Evolutionary conservation across 2,888 invertebrate genomes (phyloP), one percentile per base, ranked within the genome.

Genomic region (Drosophila rubida): DNA sequence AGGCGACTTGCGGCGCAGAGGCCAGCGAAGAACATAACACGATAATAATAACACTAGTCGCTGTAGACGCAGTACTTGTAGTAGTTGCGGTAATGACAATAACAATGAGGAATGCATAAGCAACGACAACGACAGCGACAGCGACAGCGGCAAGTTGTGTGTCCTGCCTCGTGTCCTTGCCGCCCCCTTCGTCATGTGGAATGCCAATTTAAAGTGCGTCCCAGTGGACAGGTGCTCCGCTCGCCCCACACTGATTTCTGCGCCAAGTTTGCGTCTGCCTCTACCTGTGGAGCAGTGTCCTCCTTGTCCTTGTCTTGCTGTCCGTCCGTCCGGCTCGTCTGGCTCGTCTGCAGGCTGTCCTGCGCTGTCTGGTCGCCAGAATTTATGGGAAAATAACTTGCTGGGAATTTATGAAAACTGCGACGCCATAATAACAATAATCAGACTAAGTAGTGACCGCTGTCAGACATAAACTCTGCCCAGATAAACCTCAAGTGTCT

Each of bases 381-480:
- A 85, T 85, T 85, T 83, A 88, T 85, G 87, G 80, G 80, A 88
- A 85, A 86, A 85, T 85, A 85, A 88, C 84, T 85, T 88, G 87
- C 76, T 86, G 88, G 84, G 78, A 85, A 85, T 85, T 85, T 88
- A 88, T 85, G 88, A 86, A 86, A 87, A 86, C 83, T 77, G 83
- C 83, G 88, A 83, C 88, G 88, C 88, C 87, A 87, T 82, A 82
- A 82, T 85, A 82, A 82, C 87, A 87, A 82, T 83, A 86, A 88
- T 88, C 86, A 86, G 86, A 88, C 83, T 88, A 87, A 83, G 83
- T 83, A 87, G 88, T 87, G 88, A 82, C 82, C 88, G 88, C 80
- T 81, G 88, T 72, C 82, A 69, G 85, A 87, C 82, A 82, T 82
- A 85, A 82, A 82, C 87, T 82, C 66, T 72, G 82, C 65, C 68